Percentiles rank a stretch among this genome's conserved stretches.
Evolutionary conservation across 2,888 invertebrate genomes (phyloP).

Genomic region (Sthenelais limicola): DNA sequence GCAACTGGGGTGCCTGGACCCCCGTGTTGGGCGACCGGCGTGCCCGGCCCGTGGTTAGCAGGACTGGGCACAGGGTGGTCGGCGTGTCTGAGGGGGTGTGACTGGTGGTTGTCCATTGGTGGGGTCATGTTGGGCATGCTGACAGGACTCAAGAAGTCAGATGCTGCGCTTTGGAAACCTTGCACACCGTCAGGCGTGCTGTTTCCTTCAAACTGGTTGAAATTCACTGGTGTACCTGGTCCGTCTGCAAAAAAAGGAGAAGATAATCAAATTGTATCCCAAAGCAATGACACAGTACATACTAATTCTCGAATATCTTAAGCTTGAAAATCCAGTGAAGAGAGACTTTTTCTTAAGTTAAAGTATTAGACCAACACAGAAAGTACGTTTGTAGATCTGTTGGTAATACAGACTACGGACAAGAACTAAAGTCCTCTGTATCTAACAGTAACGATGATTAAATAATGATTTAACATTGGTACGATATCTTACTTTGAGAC

Average conservation of each 20-base stretch:
- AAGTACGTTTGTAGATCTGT: no score
- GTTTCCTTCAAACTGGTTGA: slow-evolving; percentile 18
- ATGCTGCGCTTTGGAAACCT: slow-evolving; percentile 43
- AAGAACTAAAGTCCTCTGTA: no score
- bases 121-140: slow-evolving; percentile 39
- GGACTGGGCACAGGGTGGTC: slow-evolving; percentile 55
- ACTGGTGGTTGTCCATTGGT: slow-evolving; percentile 22
- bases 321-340: no score
- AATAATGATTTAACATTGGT: no score
- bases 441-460: no score
- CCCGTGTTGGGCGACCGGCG: not conserved
- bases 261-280: no score
- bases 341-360: no score
- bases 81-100: slow-evolving; percentile 25
- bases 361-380: no score
- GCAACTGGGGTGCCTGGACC: slow-evolving; percentile 26
- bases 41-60: slow-evolving; percentile 17
- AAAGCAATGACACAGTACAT: no score
- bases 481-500: slow-evolving; percentile 61
- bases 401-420: no score
- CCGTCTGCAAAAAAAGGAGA: slow-evolving; percentile 17
- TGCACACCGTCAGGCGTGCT: slow-evolving; percentile 20
- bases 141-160: slow-evolving; percentile 77
- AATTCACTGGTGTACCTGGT: slow-evolving; percentile 18
- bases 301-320: no score